Evolutionary conservation across 1,140 invertebrate genomes (phyloP).

Genomic region (Pectinophora gossypiella): DNA sequence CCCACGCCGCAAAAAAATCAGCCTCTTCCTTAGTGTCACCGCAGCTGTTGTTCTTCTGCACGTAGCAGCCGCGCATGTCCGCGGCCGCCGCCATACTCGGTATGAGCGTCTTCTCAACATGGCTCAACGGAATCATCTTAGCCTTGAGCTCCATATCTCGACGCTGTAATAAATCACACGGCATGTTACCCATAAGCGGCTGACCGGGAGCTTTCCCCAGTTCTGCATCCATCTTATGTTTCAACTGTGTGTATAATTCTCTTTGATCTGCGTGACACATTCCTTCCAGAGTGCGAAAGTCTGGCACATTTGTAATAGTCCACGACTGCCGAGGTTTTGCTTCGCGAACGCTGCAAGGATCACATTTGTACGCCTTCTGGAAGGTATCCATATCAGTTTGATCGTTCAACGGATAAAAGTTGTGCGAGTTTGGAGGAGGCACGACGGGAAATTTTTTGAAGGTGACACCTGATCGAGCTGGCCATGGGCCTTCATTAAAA

Average conservation of each 20-base stretch:
- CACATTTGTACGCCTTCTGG: slow-evolving; percentile 58
- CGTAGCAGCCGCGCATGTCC: slow-evolving; percentile 52
- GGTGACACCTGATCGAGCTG: slow-evolving; percentile 39
- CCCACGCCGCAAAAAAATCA: slow-evolving; percentile 71
- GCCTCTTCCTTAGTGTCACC: slow-evolving; percentile 63
- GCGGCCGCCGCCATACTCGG: slow-evolving; percentile 52
- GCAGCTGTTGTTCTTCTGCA: slow-evolving; percentile 64
- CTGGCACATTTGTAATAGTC: slow-evolving; percentile 63
- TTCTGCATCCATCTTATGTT: slow-evolving; percentile 65
- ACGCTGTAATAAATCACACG: slow-evolving; percentile 53
- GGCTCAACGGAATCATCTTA: slow-evolving; percentile 68
- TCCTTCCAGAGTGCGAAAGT: slow-evolving; percentile 53
- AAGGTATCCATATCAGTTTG: slow-evolving; percentile 50
- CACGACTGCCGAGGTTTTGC: slow-evolving; percentile 66
- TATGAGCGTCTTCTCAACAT: slow-evolving; percentile 64
- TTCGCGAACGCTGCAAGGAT: slow-evolving; percentile 52
- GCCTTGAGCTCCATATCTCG: slow-evolving; percentile 64
- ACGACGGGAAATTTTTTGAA: slow-evolving; percentile 58
- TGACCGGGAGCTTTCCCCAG: slow-evolving; percentile 57
- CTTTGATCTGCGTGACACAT: slow-evolving; percentile 57
- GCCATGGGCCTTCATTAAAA: slow-evolving; percentile 53
- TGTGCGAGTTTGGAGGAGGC: slow-evolving; percentile 44
- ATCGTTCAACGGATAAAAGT: slow-evolving; percentile 56
- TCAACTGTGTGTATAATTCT: slow-evolving; percentile 57
- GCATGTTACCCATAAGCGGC: slow-evolving; percentile 39